Percentiles rank a stretch among this genome's conserved stretches.
Evolutionary conservation across 2,888 invertebrate genomes (phyloP).

Genomic region (Sesamia inferens): DNA sequence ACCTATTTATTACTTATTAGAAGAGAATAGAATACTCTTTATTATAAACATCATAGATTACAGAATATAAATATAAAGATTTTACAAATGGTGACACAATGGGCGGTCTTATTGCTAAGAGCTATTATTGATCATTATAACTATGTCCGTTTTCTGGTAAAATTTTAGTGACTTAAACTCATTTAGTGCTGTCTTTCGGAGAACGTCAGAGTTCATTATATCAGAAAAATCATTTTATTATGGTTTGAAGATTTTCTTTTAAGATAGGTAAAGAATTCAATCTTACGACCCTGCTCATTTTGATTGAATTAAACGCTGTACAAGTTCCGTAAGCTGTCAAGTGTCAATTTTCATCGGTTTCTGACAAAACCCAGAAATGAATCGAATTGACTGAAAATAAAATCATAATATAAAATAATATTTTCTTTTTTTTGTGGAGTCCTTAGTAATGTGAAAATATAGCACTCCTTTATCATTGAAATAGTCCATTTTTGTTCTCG

Average conservation of each 20-base stretch:
- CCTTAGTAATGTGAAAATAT: background rate
- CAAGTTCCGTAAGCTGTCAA: slow-evolving; percentile 34
- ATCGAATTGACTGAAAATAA: background rate
- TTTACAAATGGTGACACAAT: no score
- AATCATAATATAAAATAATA: background rate
- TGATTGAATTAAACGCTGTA: slow-evolving; percentile 39
- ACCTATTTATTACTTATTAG: no score
- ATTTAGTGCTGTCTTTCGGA: no score
- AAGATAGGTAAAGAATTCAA: slow-evolving; percentile 23
- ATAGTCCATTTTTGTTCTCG: slow-evolving; percentile 12
- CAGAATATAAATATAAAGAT: no score
- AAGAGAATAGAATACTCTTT: no score
- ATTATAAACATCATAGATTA: no score
- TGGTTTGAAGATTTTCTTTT: slow-evolving; percentile 26
- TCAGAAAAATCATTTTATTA: slow-evolving; percentile 23
- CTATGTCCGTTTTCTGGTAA: no score
- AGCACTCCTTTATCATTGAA: slow-evolving; percentile 10
- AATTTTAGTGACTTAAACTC: no score
- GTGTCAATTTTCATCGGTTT: slow-evolving; percentile 26
- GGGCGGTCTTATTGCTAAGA: no score
- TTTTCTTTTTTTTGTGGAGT: background rate
- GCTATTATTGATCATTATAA: no score
- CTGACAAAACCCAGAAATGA: slow-evolving; percentile 16
- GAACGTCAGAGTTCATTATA: slow-evolving; percentile 10
- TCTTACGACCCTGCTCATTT: slow-evolving; percentile 27